These are phyloP conservation scores for Pseudomyrmex sp. DNA, from an alignment of 1,140 invertebrate genomes.

Conservation along the genomic window DNA sequence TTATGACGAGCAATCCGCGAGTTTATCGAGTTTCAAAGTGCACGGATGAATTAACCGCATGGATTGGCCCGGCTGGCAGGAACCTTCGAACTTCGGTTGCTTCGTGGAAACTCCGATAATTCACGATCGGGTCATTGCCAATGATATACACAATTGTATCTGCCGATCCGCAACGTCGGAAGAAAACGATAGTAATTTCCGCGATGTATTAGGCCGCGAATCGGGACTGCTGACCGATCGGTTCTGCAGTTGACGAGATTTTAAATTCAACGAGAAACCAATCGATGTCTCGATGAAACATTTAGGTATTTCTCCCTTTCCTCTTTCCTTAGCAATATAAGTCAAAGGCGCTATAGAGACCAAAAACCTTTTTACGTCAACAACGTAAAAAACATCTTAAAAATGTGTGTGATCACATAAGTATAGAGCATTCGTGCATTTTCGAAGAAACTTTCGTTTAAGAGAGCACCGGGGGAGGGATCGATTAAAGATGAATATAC, in stretches of 20 bases:
- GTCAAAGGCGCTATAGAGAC: no score
- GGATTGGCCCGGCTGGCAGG: slow-evolving; percentile 61
- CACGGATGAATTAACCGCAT: slow-evolving; percentile 71
- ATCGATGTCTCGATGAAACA: neutral
- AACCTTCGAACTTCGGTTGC: slow-evolving; percentile 58
- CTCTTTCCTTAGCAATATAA: no score
- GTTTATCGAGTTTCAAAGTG: slow-evolving; percentile 71
- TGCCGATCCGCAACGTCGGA: neutral
- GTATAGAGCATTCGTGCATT: neutral
- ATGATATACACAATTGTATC: slow-evolving; percentile 46
- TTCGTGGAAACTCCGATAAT: slow-evolving; percentile 61
- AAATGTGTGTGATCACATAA: no score
- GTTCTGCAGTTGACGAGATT: neutral
- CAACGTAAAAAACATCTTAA: no score
- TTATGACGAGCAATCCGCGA: slow-evolving; percentile 69
- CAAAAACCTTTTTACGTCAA: no score
- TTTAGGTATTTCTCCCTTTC: no score
- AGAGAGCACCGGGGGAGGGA: neutral
- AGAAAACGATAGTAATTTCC: slow-evolving; percentile 18
- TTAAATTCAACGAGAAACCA: neutral
- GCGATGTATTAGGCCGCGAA: neutral
- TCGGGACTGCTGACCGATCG: neutral
- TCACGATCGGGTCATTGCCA: slow-evolving; percentile 62
- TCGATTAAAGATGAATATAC: slow-evolving; percentile 28
- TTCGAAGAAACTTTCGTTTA: neutral